Percentiles rank a stretch among this genome's conserved stretches.
Conservation (phyloP, 2,888 invertebrate genomes). For the Eilema griseolum region DNA sequence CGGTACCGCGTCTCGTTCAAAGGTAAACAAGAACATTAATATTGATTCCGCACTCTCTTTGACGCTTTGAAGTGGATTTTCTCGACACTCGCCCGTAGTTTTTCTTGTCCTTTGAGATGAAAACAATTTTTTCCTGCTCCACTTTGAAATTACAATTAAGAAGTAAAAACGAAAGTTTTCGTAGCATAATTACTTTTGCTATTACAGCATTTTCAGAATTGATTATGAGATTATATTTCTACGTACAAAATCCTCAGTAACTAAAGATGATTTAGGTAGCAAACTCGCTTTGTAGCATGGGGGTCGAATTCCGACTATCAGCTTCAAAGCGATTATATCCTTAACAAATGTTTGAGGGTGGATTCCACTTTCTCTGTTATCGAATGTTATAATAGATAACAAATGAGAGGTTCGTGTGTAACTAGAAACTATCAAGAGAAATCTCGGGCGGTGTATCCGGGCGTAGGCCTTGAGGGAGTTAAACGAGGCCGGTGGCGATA, state of each 20-base stretch:
- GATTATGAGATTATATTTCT: constrained; percentile 12
- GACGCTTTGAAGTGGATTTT: constrained; percentile 77
- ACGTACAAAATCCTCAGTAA: constrained; percentile 2
- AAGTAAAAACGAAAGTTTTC: constrained; percentile 19
- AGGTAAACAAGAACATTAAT: constrained; percentile 84
- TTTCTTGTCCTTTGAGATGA: constrained; percentile 74
- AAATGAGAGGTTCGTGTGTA: constrained; percentile 68
- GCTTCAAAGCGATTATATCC: constrained; percentile 48
- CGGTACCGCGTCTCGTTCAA: constrained; percentile 68
- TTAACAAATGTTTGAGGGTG: constrained; percentile 48
- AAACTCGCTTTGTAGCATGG: constrained; percentile 27
- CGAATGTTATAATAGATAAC: constrained; percentile 52
- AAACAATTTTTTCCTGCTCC: constrained; percentile 53
- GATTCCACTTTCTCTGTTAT: constrained; percentile 66
- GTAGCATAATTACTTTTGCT: constrained; percentile 9
- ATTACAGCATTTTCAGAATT: constrained; percentile 9
- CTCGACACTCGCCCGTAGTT: constrained; percentile 69
- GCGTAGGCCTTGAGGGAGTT: constrained; percentile 73
- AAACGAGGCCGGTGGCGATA: constrained; percentile 66
- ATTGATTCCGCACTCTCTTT: constrained; percentile 81
- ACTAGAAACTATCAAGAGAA: constrained; percentile 78
- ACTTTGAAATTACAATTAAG: constrained; percentile 60
- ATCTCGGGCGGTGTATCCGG: constrained; percentile 75
- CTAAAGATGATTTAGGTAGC: constrained; percentile 5
- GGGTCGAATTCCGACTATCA: constrained; percentile 54